A percentile compares a stretch with the other conserved stretches of the same genome.
Conservation (phyloP, 1,140 invertebrate species). For the Drosophila obscura region DNA sequence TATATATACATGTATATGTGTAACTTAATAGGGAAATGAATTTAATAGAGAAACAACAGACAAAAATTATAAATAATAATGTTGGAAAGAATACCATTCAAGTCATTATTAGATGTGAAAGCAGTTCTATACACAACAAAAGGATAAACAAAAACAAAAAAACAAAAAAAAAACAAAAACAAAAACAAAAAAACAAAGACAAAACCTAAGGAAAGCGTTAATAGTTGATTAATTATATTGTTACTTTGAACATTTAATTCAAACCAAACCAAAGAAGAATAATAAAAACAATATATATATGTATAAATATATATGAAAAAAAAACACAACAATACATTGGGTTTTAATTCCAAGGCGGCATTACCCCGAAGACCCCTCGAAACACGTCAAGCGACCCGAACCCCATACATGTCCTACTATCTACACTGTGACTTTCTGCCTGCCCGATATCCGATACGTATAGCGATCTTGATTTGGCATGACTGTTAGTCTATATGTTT, state of each 20-base stretch:
- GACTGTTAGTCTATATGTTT: slow-evolving; percentile 77
- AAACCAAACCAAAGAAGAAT: slow-evolving; percentile 56
- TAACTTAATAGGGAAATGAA: slow-evolving; percentile 79
- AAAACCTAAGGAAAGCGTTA: slow-evolving; percentile 68
- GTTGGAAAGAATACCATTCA: slow-evolving; percentile 75
- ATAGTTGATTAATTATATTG: slow-evolving; percentile 82
- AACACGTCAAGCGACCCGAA: slow-evolving; percentile 19
- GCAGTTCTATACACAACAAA: slow-evolving; percentile 70
- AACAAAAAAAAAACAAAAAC: slow-evolving; percentile 46
- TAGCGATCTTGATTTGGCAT: slow-evolving; percentile 76
- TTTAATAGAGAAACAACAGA: slow-evolving; percentile 69
- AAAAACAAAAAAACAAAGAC: slow-evolving; percentile 28
- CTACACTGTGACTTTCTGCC: slow-evolving; percentile 47
- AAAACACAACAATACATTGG: slow-evolving; percentile 78
- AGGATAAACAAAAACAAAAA: slow-evolving; percentile 34
- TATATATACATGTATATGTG: slow-evolving; percentile 55
- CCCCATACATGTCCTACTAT: slow-evolving; percentile 35
- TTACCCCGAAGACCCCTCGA: background rate
- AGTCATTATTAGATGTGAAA: slow-evolving; percentile 81
- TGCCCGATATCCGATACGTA: slow-evolving; percentile 65
- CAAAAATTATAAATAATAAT: slow-evolving; percentile 61
- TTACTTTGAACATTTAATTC: slow-evolving; percentile 80
- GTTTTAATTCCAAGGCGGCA: slow-evolving; percentile 60
- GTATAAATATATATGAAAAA: slow-evolving; percentile 73
- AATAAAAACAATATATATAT: slow-evolving; percentile 78